phyloP scores from a whole-genome alignment of 2,113 vertebrate species.

The Rostratula benghalensis region DNA sequence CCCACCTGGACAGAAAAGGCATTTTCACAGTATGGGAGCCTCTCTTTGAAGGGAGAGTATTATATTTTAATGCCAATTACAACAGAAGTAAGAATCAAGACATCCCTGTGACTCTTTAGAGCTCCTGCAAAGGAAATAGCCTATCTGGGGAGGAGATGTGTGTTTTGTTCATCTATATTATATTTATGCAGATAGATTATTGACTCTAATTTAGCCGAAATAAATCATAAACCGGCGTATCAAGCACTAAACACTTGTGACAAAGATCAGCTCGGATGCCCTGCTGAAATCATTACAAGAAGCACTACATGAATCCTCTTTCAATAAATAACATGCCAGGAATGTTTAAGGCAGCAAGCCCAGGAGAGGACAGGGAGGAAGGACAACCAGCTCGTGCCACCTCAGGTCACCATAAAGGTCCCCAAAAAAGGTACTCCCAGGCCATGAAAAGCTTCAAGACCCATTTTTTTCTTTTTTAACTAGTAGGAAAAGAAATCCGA shows the following conservation, averaged over 20 bases:
- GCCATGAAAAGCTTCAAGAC: not conserved
- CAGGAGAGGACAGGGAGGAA: accelerated
- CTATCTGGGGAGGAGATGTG: slow-evolving; percentile 23
- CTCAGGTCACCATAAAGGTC: not conserved
- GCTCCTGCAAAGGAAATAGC: slow-evolving; percentile 34
- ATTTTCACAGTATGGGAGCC: slow-evolving; percentile 57
- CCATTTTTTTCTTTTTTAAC: not conserved
- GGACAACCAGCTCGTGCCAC: not conserved
- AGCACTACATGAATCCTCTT: not conserved
- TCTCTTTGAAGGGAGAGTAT: slow-evolving; percentile 18
- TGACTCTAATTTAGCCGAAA: slow-evolving; percentile 58
- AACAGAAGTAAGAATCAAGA: slow-evolving; percentile 44
- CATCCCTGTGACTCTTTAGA: slow-evolving; percentile 11
- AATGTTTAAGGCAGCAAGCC: not conserved
- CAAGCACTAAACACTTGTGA: slow-evolving; percentile 47
- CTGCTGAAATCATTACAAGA: not conserved
- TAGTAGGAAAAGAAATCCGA: not conserved
- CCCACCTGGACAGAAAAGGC: slow-evolving; percentile 48
- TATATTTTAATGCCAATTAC: slow-evolving; percentile 58
- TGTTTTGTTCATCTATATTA: slow-evolving; percentile 38
- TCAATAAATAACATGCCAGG: not conserved
- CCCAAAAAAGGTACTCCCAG: not conserved
- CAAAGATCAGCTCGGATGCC: slow-evolving; percentile 42
- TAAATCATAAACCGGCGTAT: slow-evolving; percentile 44
- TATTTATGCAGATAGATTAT: slow-evolving; percentile 64